phyloP scores from a whole-genome alignment of 1,140 invertebrate genomes.

The Ericerus pela region DNA sequence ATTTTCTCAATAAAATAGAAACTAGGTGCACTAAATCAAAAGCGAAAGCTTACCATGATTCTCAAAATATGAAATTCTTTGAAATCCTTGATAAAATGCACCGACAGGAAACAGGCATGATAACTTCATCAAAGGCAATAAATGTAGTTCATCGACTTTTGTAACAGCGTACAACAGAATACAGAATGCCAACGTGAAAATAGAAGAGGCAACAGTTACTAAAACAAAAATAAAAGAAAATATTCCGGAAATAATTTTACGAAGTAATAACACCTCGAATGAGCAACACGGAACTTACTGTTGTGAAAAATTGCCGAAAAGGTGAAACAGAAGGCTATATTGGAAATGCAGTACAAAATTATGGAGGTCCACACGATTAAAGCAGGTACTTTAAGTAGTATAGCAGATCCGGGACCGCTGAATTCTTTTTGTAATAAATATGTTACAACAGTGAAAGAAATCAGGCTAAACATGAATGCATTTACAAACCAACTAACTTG shows the following conservation, averaged over 20 bases:
- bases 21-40: neutral
- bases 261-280: neutral
- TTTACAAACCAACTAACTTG: constrained; percentile 49
- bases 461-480: constrained; percentile 37
- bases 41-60: neutral
- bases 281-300: neutral
- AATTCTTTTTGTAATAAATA: constrained; percentile 29
- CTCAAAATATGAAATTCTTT: neutral
- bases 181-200: neutral
- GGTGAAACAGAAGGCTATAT: neutral
- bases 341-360: neutral
- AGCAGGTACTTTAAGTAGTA: constrained; percentile 32
- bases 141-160: neutral
- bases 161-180: neutral
- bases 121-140: neutral
- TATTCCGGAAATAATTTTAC: neutral
- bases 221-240: neutral
- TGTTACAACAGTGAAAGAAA: constrained; percentile 35
- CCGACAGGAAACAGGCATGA: neutral
- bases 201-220: neutral
- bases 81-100: neutral
- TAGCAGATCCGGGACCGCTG: constrained; percentile 23
- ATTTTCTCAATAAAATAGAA: neutral
- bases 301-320: neutral
- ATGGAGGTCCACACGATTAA: constrained; percentile 22